phyloP scores from a whole-genome alignment of 2,888 invertebrate species.

The Drosophila lutescens region DNA sequence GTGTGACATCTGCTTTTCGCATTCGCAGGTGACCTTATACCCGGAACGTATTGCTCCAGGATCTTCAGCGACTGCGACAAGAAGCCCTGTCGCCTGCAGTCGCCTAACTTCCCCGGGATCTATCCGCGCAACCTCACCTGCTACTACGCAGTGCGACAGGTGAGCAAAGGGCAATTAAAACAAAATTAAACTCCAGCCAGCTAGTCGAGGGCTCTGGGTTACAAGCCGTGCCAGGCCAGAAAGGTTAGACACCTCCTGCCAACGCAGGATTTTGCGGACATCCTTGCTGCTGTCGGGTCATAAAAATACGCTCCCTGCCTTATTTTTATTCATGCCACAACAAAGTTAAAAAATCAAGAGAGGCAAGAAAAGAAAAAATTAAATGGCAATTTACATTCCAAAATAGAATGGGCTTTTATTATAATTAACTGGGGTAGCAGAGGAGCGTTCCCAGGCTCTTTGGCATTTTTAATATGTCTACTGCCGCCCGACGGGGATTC shows the following conservation, averaged over 20 bases:
- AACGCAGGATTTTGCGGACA: constrained; percentile 2
- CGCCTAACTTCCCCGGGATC: constrained; percentile 96
- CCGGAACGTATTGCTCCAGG: constrained; percentile 95
- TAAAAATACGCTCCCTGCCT: constrained; percentile 55
- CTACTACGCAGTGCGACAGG: constrained; percentile 93
- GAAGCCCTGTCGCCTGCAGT: constrained; percentile 94
- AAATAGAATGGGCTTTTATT: constrained; percentile 65
- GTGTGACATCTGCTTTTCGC: constrained; percentile 5
- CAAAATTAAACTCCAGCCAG: constrained; percentile 41
- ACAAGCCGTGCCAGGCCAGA: constrained; percentile 11
- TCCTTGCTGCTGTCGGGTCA: constrained; percentile 39
- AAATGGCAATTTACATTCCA: constrained; percentile 76
- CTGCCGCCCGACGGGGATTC: constrained; percentile 9
- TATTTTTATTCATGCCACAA: constrained; percentile 46
- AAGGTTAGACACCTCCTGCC: constrained; percentile 51
- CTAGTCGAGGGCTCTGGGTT: constrained; percentile 15
- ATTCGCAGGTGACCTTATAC: constrained; percentile 93
- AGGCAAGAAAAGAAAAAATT: constrained; percentile 47
- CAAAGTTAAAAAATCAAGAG: constrained; percentile 62
- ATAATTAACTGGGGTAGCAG: constrained; percentile 64
- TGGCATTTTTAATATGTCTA: constrained; percentile 47
- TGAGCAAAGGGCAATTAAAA: constrained; percentile 67
- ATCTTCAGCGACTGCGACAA: constrained; percentile 96
- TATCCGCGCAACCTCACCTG: constrained; percentile 97
- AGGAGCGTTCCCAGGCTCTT: background rate